phyloP scores from a whole-genome alignment of 2,888 invertebrate genomes.

The Ennomos erosarius region DNA sequence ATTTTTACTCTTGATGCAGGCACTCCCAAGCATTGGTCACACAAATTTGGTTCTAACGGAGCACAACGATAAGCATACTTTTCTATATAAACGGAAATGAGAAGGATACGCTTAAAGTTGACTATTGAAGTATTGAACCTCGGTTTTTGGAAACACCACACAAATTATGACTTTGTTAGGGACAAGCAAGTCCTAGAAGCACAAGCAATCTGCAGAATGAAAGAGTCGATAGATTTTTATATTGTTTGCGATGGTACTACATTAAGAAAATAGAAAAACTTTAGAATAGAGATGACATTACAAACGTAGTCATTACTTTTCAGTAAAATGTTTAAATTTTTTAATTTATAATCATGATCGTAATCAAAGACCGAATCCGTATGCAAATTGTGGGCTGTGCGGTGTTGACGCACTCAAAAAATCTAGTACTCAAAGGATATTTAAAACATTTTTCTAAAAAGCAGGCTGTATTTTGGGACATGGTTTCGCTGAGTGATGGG shows the following conservation, averaged over 20 bases:
- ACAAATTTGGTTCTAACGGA: slow-evolving; percentile 17
- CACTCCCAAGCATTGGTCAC: slow-evolving; percentile 25
- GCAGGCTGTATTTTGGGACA: slow-evolving; percentile 19
- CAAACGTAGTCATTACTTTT: slow-evolving; percentile 37
- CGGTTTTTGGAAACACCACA: slow-evolving; percentile 23
- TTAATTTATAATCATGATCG: neutral
- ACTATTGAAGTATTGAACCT: slow-evolving; percentile 17
- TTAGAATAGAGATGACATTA: slow-evolving; percentile 41
- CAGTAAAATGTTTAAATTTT: slow-evolving; percentile 19
- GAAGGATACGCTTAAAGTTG: slow-evolving; percentile 18
- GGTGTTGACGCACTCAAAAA: no score
- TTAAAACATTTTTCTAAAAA: slow-evolving; percentile 20
- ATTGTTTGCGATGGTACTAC: neutral
- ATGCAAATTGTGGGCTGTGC: slow-evolving; percentile 2
- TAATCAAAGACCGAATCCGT: neutral
- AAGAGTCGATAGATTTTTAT: slow-evolving; percentile 7
- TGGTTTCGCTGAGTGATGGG: slow-evolving; percentile 26
- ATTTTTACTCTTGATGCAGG: slow-evolving; percentile 3
- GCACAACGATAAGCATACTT: slow-evolving; percentile 24
- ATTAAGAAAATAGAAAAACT: slow-evolving; percentile 31
- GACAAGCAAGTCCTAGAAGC: slow-evolving; percentile 32
- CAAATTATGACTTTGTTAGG: slow-evolving; percentile 28
- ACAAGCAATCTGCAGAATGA: slow-evolving; percentile 23
- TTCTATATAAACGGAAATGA: slow-evolving; percentile 12
- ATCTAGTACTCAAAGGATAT: neutral